phyloP scores from a whole-genome alignment of 2,797 vertebrate genomes.

The Darevskia mixta region DNA sequence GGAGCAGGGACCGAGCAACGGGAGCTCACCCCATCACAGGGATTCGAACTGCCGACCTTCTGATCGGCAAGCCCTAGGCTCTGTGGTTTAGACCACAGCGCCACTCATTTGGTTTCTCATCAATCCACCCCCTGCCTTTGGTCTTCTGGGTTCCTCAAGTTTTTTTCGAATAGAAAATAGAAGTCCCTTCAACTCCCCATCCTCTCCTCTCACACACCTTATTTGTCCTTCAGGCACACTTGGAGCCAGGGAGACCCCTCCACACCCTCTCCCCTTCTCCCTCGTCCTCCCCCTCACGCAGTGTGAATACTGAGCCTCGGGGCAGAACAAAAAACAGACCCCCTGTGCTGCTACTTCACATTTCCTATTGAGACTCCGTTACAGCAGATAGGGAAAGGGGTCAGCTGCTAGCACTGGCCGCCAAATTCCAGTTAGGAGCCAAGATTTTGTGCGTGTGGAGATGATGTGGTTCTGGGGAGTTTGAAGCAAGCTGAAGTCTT shows the following conservation, averaged over 20 bases:
- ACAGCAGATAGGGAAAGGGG: background rate
- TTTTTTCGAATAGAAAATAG: conserved; percentile 35
- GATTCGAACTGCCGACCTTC: no score
- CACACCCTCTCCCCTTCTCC: accelerated
- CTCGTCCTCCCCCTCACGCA: background rate
- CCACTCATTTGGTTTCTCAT: no score
- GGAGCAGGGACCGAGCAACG: no score
- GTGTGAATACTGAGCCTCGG: background rate
- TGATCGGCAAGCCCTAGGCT: no score
- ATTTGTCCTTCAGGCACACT: background rate
- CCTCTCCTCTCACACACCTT: background rate
- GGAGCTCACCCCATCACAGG: no score
- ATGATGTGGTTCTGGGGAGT: accelerated
- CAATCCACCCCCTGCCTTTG: no score
- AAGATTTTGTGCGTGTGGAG: background rate
- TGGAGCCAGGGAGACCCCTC: background rate
- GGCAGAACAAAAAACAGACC: background rate
- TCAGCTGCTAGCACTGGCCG: background rate
- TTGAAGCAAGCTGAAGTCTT: accelerated
- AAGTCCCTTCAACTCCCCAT: conserved; percentile 16
- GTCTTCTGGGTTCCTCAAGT: background rate
- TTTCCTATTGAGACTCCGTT: background rate
- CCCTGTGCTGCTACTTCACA: background rate
- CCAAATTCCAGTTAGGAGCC: background rate
- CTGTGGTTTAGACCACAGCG: no score